Conservation (phyloP, 2,888 invertebrate genomes). For the Lumbricus terrestris region DNA sequence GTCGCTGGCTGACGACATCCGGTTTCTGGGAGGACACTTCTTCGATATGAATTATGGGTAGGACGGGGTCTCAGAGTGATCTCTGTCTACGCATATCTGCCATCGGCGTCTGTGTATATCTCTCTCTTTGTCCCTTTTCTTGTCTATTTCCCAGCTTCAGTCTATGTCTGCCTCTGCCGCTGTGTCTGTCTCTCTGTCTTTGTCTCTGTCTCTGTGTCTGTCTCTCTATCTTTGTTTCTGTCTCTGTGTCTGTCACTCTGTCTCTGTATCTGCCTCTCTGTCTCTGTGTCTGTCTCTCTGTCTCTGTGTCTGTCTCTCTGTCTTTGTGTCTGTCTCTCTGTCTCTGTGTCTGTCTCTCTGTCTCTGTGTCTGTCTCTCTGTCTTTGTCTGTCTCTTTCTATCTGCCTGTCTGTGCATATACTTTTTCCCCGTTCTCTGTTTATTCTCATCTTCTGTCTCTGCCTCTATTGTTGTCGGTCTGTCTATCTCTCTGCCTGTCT, state of each 20-base stretch:
- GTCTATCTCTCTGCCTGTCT: not conserved
- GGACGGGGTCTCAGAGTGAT: not conserved
- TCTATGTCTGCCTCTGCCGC: no score
- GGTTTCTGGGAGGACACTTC: conserved; percentile 3
- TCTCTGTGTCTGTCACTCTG: not conserved
- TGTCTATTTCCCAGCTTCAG: no score
- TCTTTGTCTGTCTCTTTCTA: not conserved
- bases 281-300: not conserved
- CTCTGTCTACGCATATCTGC: not conserved
- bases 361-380: not conserved
- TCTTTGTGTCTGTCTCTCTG: not conserved
- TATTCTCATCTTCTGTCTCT: no score
- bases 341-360: not conserved
- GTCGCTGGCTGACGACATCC: not conserved
- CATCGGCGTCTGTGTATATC: not conserved
- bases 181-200: not conserved
- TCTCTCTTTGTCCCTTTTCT: no score
- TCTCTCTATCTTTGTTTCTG: not conserved
- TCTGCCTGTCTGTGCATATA: no score
- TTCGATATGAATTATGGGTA: not conserved
- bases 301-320: not conserved
- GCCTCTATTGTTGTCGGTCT: not conserved
- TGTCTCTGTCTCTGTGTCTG: not conserved
- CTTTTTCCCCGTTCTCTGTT: not conserved
- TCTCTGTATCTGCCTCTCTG: not conserved